Base-by-base conservation (phyloP, 1,140 invertebrate genomes). In the Oryzaephilus surinamensis region DNA sequence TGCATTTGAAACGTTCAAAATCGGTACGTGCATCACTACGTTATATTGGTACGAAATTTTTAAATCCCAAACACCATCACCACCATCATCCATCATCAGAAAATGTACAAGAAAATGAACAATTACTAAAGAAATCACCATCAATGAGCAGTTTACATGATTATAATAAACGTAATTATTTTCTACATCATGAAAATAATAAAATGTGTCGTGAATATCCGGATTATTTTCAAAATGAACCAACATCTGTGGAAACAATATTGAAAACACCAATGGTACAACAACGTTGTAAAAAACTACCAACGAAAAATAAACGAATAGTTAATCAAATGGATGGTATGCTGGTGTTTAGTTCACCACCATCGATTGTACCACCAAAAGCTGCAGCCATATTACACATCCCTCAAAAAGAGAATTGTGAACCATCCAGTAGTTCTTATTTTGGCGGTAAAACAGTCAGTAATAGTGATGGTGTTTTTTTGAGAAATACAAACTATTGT, bases 21-120 rank as follows among this genome's bases (percentile, higher is more conserved):
- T 82, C 79, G 20, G 76, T 84, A 46, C 71, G 81, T 38, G 76
- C 77, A 21, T 84, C 81, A 20, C 61, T 83, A 28, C 72, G 76
- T 45, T 59, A 80, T 41, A 74, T 84, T 39, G 67, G 70, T 35
- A 66, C 66, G 46, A 65, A 66, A 41, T 65, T 70, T 59, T 59
- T 70, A 26, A 60, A 61, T 18, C 58, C 58, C 32, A 66, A 69
- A 8, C 23, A 24, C 23, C 23, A 24, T 11, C 23, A 24, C 23
- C 8, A 6, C 0, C 39, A 38, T 32, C 14, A 32, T n/a, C 46
- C 16, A 32, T 19, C 21, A 32, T 55, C 48, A 56, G 62, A 12
- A 52, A 54, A 12, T 52, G 57, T 32, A 62, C 60, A 46, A 50
- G 42, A 38, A 40, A 19, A 21, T 36, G 23, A n/a, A 32, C 12